Conservation (phyloP, 2,888 invertebrate genomes). For the Argyra leucocephala region DNA sequence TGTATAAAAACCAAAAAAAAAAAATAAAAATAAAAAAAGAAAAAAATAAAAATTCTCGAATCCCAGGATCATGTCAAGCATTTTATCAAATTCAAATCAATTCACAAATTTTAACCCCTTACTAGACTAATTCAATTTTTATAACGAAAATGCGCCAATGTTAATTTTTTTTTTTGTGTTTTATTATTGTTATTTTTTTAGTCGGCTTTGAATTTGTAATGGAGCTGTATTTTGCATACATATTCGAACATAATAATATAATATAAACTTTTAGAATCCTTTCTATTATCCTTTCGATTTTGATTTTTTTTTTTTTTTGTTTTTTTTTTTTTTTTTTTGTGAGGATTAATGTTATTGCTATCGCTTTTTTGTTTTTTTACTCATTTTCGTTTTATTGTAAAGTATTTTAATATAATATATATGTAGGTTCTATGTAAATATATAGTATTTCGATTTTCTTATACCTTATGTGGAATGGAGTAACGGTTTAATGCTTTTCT, state of each 20-base stretch:
- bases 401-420: too few relatives aligned
- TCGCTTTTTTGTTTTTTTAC: background rate
- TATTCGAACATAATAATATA: background rate
- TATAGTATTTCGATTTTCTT: too few relatives aligned
- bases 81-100: conserved; percentile 6
- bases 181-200: background rate
- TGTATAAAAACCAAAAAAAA: background rate
- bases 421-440: too few relatives aligned
- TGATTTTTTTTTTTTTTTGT: background rate
- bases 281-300: background rate
- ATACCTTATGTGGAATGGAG: too few relatives aligned
- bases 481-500: too few relatives aligned
- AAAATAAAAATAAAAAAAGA: background rate
- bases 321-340: background rate
- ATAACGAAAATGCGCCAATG: background rate
- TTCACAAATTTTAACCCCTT: conserved; percentile 5
- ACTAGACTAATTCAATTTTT: conserved; percentile 4
- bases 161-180: background rate
- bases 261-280: background rate
- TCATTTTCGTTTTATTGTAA: background rate
- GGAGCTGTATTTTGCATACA: background rate
- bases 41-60: background rate
- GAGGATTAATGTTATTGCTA: background rate
- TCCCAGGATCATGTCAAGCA: conserved; percentile 1
- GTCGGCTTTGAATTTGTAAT: conserved; percentile 3